Base-by-base conservation (phyloP, 2,888 invertebrate genomes). In the Ochropleura leucogaster region DNA sequence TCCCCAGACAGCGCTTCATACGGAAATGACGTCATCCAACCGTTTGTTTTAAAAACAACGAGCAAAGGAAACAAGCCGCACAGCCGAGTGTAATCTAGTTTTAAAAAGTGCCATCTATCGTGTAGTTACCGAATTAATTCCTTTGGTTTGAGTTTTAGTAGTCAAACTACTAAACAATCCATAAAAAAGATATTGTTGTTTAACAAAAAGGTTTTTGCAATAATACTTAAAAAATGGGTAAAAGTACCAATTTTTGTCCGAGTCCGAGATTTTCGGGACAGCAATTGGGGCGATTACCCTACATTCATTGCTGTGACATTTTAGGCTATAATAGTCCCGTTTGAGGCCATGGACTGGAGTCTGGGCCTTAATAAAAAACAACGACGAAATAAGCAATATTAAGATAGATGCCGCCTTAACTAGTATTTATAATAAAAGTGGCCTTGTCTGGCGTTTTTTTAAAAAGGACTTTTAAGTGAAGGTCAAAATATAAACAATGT, bases 101-200 rank as follows among this genome's bases (percentile, higher is more conserved):
- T 74, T 84, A 85, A 85, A 81, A 87, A 82, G 91, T 91, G 91
- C 91, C 91, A 91, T 91, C 84, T 89, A 85, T 85, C 80, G 81
- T 80, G 84, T 90, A 91, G 91, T 91, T 90, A 89, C 91, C 89
- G 88, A 88, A 86, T 88, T 88, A 80, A 77, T 84, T 77, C 79
- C 84, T 81, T 76, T 77, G 84, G 65, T 80, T 82, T 74, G 47
- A 80, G 64, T 83, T 67, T 78, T 51, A 42, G 79, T 85, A 84
- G 88, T 84, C 6, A 81, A 77, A 87, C 85, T 84, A 82, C 82
- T 71, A 20, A 62, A 64, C 66, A 62, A 69, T 68, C 74, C 79
- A 75, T 30, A 60, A 72, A 74, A 70, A 64, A 71, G 49, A 49
- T 66, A 80, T 57, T 71, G 47, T 83, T 77, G 73, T 72, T 53